A percentile compares a stretch with the other conserved stretches of the same genome.
Conservation (phyloP, 1,140 invertebrate genomes). For the Leptestheria dahalacensis region DNA sequence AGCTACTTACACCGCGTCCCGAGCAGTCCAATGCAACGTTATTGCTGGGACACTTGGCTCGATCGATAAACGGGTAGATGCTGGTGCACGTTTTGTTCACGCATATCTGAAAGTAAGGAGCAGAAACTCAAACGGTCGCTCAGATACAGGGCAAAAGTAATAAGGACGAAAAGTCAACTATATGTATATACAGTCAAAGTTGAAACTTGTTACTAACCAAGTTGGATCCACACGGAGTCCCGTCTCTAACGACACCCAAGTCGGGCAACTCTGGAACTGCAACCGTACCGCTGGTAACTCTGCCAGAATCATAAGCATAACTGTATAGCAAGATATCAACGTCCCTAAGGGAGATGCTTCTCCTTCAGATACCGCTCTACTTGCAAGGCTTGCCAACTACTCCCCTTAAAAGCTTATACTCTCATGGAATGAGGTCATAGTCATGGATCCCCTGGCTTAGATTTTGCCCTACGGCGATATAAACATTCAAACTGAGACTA, state of each 20-base stretch:
- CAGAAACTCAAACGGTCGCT: neutral
- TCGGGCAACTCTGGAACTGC: constrained; percentile 45
- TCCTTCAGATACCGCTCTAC: too few relatives aligned
- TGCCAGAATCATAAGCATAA: constrained; percentile 25
- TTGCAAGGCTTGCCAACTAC: too few relatives aligned
- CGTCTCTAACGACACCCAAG: constrained; percentile 67
- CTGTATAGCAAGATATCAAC: constrained; percentile 9
- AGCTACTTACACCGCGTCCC: constrained; percentile 68
- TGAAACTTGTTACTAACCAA: constrained; percentile 35
- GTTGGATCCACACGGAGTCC: constrained; percentile 79
- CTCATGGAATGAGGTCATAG: too few relatives aligned
- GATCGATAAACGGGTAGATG: constrained; percentile 62
- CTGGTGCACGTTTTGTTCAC: constrained; percentile 81
- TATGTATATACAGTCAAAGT: neutral
- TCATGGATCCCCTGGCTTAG: too few relatives aligned
- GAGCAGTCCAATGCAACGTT: constrained; percentile 79
- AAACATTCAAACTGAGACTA: too few relatives aligned
- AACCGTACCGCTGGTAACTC: constrained; percentile 49
- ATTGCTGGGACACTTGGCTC: constrained; percentile 74
- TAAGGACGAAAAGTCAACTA: neutral
- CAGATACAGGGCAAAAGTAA: too few relatives aligned
- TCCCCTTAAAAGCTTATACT: too few relatives aligned
- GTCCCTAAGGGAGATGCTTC: too few relatives aligned
- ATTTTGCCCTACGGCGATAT: too few relatives aligned
- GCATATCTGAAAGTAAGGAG: constrained; percentile 44